Evolutionary conservation across 1,140 invertebrate genomes (phyloP).

Genomic region (Drosophila punjabiensis): DNA sequence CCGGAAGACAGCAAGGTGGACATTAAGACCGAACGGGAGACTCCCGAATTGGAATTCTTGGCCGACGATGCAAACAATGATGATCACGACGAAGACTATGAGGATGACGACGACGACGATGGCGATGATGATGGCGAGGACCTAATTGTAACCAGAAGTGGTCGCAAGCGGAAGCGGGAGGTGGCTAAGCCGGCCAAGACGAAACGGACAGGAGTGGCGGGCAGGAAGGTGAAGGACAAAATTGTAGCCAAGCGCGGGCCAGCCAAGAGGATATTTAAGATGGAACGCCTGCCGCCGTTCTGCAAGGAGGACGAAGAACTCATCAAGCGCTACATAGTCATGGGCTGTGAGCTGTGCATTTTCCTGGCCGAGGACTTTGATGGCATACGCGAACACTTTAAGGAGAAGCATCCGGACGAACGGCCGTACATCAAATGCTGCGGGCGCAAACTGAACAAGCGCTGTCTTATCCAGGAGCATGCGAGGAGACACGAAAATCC

Average conservation of each 20-base stretch:
- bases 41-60: slow-evolving; percentile 45
- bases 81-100: slow-evolving; percentile 32
- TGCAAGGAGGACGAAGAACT: slow-evolving; percentile 77
- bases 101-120: slow-evolving; percentile 31
- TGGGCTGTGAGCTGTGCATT: slow-evolving; percentile 78
- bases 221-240: slow-evolving; percentile 32
- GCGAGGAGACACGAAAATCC: slow-evolving; percentile 76
- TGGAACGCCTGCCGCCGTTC: slow-evolving; percentile 65
- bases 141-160: slow-evolving; percentile 68
- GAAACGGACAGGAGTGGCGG: slow-evolving; percentile 25
- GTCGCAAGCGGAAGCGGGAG: slow-evolving; percentile 60
- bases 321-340: slow-evolving; percentile 76
- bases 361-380: slow-evolving; percentile 75
- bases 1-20: slow-evolving; percentile 51
- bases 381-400: slow-evolving; percentile 75
- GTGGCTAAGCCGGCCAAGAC: slow-evolving; percentile 36
- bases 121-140: slow-evolving; percentile 42
- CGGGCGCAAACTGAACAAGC: slow-evolving; percentile 73
- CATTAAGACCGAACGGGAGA: slow-evolving; percentile 61
- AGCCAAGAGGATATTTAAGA: slow-evolving; percentile 58
- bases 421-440: slow-evolving; percentile 75
- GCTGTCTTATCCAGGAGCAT: slow-evolving; percentile 73
- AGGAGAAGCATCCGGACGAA: slow-evolving; percentile 62
- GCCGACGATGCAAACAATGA: slow-evolving; percentile 33
- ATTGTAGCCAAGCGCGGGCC: slow-evolving; percentile 44